These are phyloP conservation scores for Rhizoglyphus robini DNA, from an alignment of 1,140 invertebrate species.

Conservation along the genomic window DNA sequence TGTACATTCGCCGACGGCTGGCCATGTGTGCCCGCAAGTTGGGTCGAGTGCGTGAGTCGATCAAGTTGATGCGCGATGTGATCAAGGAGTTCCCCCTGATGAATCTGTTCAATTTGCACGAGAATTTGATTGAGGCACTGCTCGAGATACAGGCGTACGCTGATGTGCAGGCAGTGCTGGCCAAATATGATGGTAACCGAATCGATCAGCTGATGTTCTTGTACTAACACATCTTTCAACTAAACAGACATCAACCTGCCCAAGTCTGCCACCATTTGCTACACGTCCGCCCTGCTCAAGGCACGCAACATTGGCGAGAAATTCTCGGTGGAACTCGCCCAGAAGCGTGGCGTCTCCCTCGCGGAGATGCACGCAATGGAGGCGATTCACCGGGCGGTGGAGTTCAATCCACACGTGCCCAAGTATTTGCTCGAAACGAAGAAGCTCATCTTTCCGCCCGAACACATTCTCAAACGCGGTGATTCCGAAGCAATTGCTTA, in stretches of 20 bases:
- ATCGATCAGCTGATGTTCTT: neutral
- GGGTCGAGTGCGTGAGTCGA: conserved; percentile 38
- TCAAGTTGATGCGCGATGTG: conserved; percentile 45
- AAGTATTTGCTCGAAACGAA: conserved; percentile 97
- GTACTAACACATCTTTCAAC: conserved; percentile 19
- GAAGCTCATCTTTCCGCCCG: conserved; percentile 82
- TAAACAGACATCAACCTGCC: conserved; percentile 70
- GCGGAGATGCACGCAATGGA: conserved; percentile 90
- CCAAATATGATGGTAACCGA: conserved; percentile 76
- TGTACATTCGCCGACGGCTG: conserved; percentile 80
- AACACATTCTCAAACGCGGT: conserved; percentile 92
- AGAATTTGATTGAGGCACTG: conserved; percentile 90
- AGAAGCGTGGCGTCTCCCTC: conserved; percentile 67
- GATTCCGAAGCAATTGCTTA: conserved; percentile 95
- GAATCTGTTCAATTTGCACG: conserved; percentile 89
- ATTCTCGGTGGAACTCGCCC: conserved; percentile 69
- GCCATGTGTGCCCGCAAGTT: conserved; percentile 94
- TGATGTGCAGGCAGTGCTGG: conserved; percentile 86
- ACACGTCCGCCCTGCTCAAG: conserved; percentile 86
- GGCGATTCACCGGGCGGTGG: conserved; percentile 90
- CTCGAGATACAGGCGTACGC: conserved; percentile 92
- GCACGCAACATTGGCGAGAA: conserved; percentile 83
- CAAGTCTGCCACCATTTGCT: conserved; percentile 93
- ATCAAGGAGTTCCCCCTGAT: conserved; percentile 96
- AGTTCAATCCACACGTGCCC: conserved; percentile 97